Percentiles rank a stretch among this genome's conserved stretches.
Evolutionary conservation across 1,140 invertebrate species (phyloP).

Genomic region (Carcinoscorpius rotundicauda): DNA sequence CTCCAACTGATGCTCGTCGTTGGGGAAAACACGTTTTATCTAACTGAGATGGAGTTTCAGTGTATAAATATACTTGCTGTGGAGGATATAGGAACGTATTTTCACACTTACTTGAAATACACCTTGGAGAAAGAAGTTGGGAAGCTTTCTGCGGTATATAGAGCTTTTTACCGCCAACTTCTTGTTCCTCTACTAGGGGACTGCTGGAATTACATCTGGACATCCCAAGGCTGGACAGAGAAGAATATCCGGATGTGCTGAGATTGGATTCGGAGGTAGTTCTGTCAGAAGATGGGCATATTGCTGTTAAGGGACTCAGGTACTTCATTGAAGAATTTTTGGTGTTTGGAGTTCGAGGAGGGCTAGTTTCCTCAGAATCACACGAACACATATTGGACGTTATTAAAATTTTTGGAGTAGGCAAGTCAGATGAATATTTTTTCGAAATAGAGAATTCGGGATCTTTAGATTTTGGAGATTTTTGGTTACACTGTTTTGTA

Average conservation of each 20-base stretch:
- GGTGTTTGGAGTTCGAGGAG: conserved; percentile 21
- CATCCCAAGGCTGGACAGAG: conserved; percentile 13
- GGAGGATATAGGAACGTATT: neutral
- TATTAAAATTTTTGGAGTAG: conserved; percentile 57
- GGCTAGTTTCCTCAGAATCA: conserved; percentile 52
- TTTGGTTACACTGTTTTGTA: too few relatives aligned
- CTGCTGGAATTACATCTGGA: conserved; percentile 14
- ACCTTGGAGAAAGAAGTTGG: neutral
- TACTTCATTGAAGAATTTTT: neutral
- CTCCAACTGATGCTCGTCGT: neutral
- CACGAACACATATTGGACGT: conserved; percentile 56
- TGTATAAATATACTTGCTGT: neutral
- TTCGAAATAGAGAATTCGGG: conserved; percentile 2
- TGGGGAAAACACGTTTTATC: neutral
- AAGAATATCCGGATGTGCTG: conserved; percentile 18
- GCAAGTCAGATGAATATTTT: conserved; percentile 45
- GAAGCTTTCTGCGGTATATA: too few relatives aligned
- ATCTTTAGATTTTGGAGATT: neutral
- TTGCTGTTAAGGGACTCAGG: neutral
- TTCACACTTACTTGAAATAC: too few relatives aligned
- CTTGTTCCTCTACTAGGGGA: conserved; percentile 3
- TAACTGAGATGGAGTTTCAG: neutral
- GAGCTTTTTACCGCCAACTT: too few relatives aligned
- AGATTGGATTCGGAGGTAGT: conserved; percentile 18
- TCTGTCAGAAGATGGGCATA: neutral